A percentile compares a stretch with the other conserved stretches of the same genome.
phyloP scores from a whole-genome alignment of 2,888 invertebrate genomes.

The Oscheius myriophilus region DNA sequence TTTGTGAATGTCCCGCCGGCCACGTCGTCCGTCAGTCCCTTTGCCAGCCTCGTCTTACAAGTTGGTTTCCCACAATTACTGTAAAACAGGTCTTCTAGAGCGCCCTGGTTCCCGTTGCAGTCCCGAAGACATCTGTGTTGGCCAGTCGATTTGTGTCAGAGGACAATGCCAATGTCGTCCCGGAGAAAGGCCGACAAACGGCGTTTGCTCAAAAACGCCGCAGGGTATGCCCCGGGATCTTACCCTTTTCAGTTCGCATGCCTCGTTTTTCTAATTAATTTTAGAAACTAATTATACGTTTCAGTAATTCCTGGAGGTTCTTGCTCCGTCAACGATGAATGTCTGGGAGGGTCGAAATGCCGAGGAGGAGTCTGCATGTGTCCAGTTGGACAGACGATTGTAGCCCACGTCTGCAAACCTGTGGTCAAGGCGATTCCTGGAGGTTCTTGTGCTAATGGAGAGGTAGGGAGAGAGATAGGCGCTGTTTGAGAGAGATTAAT shows the following conservation, averaged over 20 bases:
- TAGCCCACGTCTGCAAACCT: conserved; percentile 25
- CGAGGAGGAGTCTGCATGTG: conserved; percentile 58
- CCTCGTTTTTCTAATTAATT: neutral
- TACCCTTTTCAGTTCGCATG: neutral
- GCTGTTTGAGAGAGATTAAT: too few species aligned
- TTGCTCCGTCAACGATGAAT: conserved; percentile 46
- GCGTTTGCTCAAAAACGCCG: conserved; percentile 15
- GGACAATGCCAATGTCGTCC: conserved; percentile 59
- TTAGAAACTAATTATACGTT: neutral
- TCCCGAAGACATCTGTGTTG: conserved; percentile 54
- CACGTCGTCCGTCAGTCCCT: conserved; percentile 15
- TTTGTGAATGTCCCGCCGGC: conserved; percentile 46
- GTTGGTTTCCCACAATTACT: neutral
- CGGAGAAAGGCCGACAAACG: conserved; percentile 31
- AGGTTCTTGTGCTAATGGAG: conserved; percentile 48
- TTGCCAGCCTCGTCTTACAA: conserved; percentile 27
- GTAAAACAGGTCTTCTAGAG: conserved; percentile 32
- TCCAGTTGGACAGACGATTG: conserved; percentile 30
- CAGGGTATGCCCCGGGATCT: conserved; percentile 24
- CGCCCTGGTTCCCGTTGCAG: conserved; percentile 51
- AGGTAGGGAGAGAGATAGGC: too few species aligned
- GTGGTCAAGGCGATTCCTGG: conserved; percentile 37
- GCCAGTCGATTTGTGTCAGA: conserved; percentile 62
- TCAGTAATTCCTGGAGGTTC: conserved; percentile 37
- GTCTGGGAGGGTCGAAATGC: conserved; percentile 59